Conservation (phyloP, 2,113 vertebrate species). For the Bubo blakistoni region DNA sequence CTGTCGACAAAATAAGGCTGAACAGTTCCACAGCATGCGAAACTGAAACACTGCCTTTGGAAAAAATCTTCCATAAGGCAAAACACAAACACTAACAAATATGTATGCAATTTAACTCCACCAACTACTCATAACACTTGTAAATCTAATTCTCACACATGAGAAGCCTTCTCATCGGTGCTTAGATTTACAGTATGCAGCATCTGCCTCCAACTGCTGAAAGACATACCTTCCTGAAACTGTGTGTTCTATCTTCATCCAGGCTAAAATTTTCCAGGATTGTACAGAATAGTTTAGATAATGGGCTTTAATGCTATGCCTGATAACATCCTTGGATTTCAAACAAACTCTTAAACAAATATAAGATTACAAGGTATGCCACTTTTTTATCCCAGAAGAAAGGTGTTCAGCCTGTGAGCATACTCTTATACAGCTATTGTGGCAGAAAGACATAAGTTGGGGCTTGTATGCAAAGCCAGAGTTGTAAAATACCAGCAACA, state of each 20-base stretch:
- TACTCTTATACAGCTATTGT: neutral
- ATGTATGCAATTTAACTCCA: neutral
- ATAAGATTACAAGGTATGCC: neutral
- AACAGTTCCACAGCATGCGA: neutral
- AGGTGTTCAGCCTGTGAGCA: neutral
- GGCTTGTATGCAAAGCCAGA: neutral
- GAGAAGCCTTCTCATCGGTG: neutral
- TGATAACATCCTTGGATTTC: neutral
- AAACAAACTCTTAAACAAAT: neutral
- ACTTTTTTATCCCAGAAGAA: neutral
- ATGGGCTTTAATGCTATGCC: neutral
- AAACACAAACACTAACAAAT: neutral
- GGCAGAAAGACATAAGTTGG: neutral
- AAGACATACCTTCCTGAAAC: neutral
- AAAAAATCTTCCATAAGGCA: neutral
- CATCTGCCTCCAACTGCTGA: neutral
- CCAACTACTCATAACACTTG: neutral
- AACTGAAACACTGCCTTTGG: neutral
- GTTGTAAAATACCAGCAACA: neutral
- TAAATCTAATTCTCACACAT: neutral
- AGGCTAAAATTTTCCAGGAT: neutral
- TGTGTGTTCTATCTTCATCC: neutral
- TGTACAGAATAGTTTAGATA: neutral
- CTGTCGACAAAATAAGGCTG: neutral
- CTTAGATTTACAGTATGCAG: neutral